Evolutionary conservation across 2,113 vertebrate genomes (phyloP), one percentile per base, ranked within the genome.

Genomic region (Nipponia nippon): DNA sequence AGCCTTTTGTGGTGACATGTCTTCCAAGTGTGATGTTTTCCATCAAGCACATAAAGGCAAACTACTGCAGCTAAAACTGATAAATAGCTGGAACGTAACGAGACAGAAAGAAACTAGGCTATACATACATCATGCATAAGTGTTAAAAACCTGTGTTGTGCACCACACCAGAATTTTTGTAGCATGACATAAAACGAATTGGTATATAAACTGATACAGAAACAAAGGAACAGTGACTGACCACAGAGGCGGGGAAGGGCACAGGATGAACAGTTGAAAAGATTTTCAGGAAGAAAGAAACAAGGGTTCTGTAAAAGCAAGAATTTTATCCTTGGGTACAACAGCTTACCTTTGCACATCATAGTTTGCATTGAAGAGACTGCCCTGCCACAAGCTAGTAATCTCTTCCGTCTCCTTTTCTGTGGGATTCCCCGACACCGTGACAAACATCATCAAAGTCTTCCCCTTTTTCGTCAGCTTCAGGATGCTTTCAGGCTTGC

Each of bases 311-410:
- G 66, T 58, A 89, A 72, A 67, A 80, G 25, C 36, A 85, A 50
- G 30, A 76, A 52, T 7, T 73, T 59, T 5, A 29, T 27, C 53
- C 34, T 21, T 27, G 36, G 2, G 6, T n/a, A 34, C 13, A 52
- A 30, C 8, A 56, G 42, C 77, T 93, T 97, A 99, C 99, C 99
- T 99, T 82, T 99, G 99, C 36, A 99, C 92, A 1, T 99, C 99
- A 25, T 98, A 99, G 98, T 99, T 99, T 67, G 99, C 99, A 2
- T 99, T 99, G 98, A 99, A 99, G 34, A 99, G 99, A 81, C 99
- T 99, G 67, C 99, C 99, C 97, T 99, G 99, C 99, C 99, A 99
- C 92, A 99, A 94, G 91, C 99, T 98, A 8, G 99, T 99, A 85
- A 99, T 97, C 92, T 99, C 99, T 88, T 99, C 99, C 0, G 99